These are phyloP conservation scores for Brachionus rotundiformis DNA, from an alignment of 1,140 invertebrate species.

Conservation along the genomic window DNA sequence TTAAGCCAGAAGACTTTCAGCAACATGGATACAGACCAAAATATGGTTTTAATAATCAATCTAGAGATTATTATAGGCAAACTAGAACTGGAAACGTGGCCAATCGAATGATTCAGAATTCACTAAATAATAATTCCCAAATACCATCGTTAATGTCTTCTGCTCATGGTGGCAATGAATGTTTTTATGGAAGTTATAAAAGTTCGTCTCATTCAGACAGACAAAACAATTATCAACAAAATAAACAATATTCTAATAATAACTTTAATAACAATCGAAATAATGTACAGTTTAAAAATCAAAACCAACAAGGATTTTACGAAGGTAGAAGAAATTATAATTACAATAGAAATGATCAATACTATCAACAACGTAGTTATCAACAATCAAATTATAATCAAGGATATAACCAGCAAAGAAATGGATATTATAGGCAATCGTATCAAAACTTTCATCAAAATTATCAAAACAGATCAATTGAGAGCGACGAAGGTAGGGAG, in stretches of 20 bases:
- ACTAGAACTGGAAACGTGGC: background rate
- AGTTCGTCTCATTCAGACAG: background rate
- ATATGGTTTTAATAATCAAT: constrained; percentile 39
- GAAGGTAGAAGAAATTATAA: background rate
- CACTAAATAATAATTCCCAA: background rate
- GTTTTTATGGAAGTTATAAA: constrained; percentile 33
- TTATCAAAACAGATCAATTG: background rate
- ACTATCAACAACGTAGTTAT: background rate
- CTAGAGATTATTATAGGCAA: constrained; percentile 22
- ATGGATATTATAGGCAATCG: background rate
- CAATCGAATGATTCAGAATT: constrained; percentile 23
- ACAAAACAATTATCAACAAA: background rate
- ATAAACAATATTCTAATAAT: background rate
- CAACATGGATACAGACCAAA: background rate
- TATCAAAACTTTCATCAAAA: background rate
- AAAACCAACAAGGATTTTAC: background rate
- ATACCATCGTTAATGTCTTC: constrained; percentile 27
- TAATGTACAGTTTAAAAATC: background rate
- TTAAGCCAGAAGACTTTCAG: constrained; percentile 10
- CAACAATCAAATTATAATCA: background rate
- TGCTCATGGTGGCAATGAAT: constrained; percentile 23
- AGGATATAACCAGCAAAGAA: constrained; percentile 1
- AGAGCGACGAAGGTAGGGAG: background rate
- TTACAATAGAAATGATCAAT: constrained; percentile 1
- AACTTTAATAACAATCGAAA: background rate